Conservation (phyloP, 2,797 vertebrate species). For the Aphelocoma californica region DNA sequence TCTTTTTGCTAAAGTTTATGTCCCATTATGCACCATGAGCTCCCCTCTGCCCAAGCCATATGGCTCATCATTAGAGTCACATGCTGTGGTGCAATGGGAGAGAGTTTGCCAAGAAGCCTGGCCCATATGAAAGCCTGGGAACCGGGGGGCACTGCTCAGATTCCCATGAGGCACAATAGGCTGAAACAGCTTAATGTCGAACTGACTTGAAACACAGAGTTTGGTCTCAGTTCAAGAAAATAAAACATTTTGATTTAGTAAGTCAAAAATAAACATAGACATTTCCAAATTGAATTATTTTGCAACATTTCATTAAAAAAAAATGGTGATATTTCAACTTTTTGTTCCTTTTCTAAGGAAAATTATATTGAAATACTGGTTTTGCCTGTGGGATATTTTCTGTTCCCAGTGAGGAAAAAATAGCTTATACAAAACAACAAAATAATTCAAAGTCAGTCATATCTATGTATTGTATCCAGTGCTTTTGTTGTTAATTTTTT, state of each 20-base stretch:
- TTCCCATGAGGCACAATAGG: not conserved
- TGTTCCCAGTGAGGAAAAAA: slow-evolving; percentile 29
- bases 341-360: slow-evolving; percentile 23
- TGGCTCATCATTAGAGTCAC: not conserved
- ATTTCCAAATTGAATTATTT: slow-evolving; percentile 49
- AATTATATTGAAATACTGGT: slow-evolving; percentile 4
- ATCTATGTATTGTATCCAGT: slow-evolving; percentile 2
- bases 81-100: not conserved
- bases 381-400: slow-evolving; percentile 18
- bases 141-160: not conserved
- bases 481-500: not conserved
- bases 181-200: not conserved
- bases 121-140: not conserved
- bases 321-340: slow-evolving; percentile 30
- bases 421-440: slow-evolving; percentile 1
- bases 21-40: not conserved
- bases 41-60: not conserved
- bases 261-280: slow-evolving; percentile 28
- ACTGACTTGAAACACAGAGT: not conserved
- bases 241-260: slow-evolving; percentile 33
- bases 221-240: slow-evolving; percentile 34
- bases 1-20: not conserved
- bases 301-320: not conserved
- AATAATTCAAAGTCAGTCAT: slow-evolving; percentile 22
- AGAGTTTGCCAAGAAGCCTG: not conserved